Evolutionary conservation across 2,113 vertebrate species (phyloP).

Genomic region (Motacilla alba): DNA sequence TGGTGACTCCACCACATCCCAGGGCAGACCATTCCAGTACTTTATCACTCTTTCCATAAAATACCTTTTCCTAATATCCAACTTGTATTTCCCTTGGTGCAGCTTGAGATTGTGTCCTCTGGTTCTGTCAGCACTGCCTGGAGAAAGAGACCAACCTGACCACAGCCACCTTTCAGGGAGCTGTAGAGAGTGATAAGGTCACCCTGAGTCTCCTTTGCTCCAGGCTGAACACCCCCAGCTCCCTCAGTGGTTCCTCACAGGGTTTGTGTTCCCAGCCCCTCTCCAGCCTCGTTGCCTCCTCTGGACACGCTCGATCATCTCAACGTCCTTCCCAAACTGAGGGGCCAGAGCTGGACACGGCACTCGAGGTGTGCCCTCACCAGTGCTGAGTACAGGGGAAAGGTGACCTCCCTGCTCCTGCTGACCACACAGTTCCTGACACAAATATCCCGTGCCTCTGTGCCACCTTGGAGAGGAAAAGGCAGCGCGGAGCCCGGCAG

Average conservation of each 20-base stretch:
- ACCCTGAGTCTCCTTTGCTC: not conserved
- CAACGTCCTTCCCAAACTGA: not conserved
- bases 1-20: not conserved
- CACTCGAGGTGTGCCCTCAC: not conserved
- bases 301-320: accelerated
- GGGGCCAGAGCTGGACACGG: not conserved
- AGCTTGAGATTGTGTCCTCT: not conserved
- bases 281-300: not conserved
- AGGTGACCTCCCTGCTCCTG: not conserved
- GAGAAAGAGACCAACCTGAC: not conserved
- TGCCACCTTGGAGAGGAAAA: not conserved
- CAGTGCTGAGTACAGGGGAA: not conserved
- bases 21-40: not conserved
- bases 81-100: not conserved
- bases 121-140: not conserved
- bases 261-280: not conserved
- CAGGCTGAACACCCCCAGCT: not conserved
- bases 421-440: not conserved
- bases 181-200: not conserved
- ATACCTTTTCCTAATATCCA: not conserved
- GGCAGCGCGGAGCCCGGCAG: accelerated
- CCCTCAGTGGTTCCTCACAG: not conserved
- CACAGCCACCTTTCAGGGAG: not conserved
- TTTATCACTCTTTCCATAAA: not conserved
- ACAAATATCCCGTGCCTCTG: accelerated